Evolutionary conservation across 2,113 vertebrate species (phyloP).

Genomic region (Boulengeromyrus knoepffleri): DNA sequence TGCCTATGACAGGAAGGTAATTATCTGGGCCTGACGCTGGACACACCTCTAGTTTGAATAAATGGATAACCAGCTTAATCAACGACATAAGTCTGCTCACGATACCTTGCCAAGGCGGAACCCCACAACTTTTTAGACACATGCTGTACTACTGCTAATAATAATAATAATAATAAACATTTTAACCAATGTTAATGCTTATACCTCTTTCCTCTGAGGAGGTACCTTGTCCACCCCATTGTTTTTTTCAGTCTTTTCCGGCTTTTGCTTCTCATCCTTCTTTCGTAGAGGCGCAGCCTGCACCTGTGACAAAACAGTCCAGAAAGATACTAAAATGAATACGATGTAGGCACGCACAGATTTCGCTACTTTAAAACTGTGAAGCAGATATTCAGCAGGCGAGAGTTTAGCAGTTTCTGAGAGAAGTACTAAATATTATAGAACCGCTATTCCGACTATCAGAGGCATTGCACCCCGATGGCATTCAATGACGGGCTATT

Average conservation of each 20-base stretch:
- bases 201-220: background rate
- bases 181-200: background rate
- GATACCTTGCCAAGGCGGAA: background rate
- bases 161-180: background rate
- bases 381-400: background rate
- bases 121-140: background rate
- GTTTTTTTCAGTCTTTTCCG: conserved; percentile 26
- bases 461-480: background rate
- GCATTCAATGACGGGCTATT: background rate
- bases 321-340: background rate
- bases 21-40: background rate
- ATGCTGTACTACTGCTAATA: background rate
- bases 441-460: background rate
- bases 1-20: background rate
- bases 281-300: conserved; percentile 26
- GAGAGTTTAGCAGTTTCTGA: background rate
- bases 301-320: background rate
- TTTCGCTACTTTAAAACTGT: background rate
- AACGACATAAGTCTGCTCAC: background rate
- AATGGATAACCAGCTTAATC: background rate
- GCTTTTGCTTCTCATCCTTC: conserved; percentile 50
- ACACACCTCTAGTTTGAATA: background rate
- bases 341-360: background rate
- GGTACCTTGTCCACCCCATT: conserved; percentile 49
- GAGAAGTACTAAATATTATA: background rate